These are phyloP conservation scores for Borostomias antarcticus DNA, from an alignment of 2,797 vertebrate species.

Conservation along the genomic window DNA sequence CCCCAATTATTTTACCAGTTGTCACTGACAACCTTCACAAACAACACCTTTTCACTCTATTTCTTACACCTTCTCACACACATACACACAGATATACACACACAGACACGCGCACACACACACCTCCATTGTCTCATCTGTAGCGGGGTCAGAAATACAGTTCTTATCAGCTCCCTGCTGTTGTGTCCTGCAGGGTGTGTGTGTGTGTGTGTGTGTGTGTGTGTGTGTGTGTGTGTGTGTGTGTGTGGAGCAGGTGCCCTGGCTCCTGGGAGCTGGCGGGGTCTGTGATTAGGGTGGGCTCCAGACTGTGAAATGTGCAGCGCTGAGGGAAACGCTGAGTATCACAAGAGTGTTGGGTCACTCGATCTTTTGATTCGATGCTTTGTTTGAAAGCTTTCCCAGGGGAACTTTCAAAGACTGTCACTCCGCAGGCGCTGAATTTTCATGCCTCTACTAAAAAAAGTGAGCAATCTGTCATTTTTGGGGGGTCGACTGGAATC, in stretches of 20 bases:
- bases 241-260: not conserved
- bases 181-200: not conserved
- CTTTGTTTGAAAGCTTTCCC: slow-evolving; percentile 1
- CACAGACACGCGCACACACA: not conserved
- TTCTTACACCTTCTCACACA: not conserved
- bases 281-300: slow-evolving; percentile 28
- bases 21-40: not conserved
- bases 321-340: not conserved
- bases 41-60: not conserved
- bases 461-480: too few species aligned
- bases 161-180: not conserved
- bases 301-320: slow-evolving; percentile 23
- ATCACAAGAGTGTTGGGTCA: slow-evolving; percentile 6
- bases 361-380: slow-evolving; percentile 20
- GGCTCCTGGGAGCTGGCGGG: slow-evolving; percentile 8
- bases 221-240: too few species aligned
- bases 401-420: slow-evolving; percentile 7
- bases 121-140: not conserved
- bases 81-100: too few species aligned
- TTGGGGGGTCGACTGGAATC: too few species aligned
- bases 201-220: not conserved
- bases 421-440: not conserved
- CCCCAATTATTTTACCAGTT: too few species aligned
- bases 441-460: too few species aligned
- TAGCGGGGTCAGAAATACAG: not conserved